A percentile compares a stretch with the other conserved stretches of the same genome.
phyloP scores from a whole-genome alignment of 2,888 invertebrate genomes.

The Muschampia plurimacula region DNA sequence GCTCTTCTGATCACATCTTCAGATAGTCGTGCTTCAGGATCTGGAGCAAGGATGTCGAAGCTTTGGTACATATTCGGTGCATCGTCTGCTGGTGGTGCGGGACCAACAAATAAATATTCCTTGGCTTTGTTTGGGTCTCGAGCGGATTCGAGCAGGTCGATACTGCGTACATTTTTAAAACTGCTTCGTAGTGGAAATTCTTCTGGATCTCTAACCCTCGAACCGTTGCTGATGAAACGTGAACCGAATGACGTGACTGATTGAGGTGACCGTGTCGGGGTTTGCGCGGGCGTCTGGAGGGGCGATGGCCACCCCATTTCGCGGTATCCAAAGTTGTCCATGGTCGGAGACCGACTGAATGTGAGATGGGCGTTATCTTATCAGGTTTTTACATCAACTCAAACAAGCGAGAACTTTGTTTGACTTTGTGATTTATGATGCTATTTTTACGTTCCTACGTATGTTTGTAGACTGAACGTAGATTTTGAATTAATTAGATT shows the following conservation, averaged over 20 bases:
- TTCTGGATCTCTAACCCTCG: conserved; percentile 62
- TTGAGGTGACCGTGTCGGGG: conserved; percentile 58
- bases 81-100: conserved; percentile 92
- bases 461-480: conserved; percentile 49
- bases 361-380: conserved; percentile 66
- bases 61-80: conserved; percentile 92
- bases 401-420: conserved; percentile 64
- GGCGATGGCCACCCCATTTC: conserved; percentile 83
- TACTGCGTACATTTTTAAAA: conserved; percentile 68
- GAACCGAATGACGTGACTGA: conserved; percentile 45
- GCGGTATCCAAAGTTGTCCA: conserved; percentile 89
- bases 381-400: conserved; percentile 51
- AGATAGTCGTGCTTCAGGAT: conserved; percentile 89
- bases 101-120: conserved; percentile 92
- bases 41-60: conserved; percentile 89
- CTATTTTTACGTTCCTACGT: conserved; percentile 66
- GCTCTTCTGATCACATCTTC: conserved; percentile 89
- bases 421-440: conserved; percentile 73
- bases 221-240: conserved; percentile 70
- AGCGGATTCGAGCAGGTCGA: conserved; percentile 87
- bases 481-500: conserved; percentile 6
- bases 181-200: conserved; percentile 85
- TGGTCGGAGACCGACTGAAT: conserved; percentile 67
- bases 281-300: conserved; percentile 64
- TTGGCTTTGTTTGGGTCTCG: conserved; percentile 85